Base-by-base conservation (phyloP, 2,113 vertebrate genomes). In the Halichoeres trimaculatus region DNA sequence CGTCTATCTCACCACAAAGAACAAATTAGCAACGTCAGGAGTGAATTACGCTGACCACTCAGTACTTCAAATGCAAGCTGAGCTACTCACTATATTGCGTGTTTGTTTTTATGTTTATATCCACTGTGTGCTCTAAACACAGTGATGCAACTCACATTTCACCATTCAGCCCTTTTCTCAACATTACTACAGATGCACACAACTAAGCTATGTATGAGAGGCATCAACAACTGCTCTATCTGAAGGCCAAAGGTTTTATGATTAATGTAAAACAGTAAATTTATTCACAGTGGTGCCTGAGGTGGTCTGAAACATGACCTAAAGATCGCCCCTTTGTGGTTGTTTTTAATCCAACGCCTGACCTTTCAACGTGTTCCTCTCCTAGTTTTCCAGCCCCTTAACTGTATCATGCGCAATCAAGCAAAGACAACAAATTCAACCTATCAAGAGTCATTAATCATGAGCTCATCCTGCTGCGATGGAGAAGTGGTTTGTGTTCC, bases 371-470 rank as follows among this genome's bases (percentile, higher is more conserved):
- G 13, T 35, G 9, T 65, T n/a, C 6, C 36, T 38, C 4, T 10
- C 48, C 13, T 56, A 35, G 43, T 45, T 45, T 19, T 34, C 7
- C 4, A 47, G n/a, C 11, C 5, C 69, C 24, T 26, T 40, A 8
- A 60, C 55, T 56, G 19, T 40, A 50, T 2, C 48, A 16, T 24
- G 13, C n/a, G 48, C 47, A 53, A 45, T 24, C 53, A 63, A 66
- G 13, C 14, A 41, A 52, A 51, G 1, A n/a, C 8, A 40, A 64
- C n/a, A 57, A 22, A 65, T 61, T 22, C 36, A 57, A 75, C 50
- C 45, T 50, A 55, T 59, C 64, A 38, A 19, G 35, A 38, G 61
- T 3, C 64, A 80, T 70, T 78, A 66, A 78, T 75, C 58, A 76
- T 22, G 22, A 69, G 63, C 64, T 57, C 55, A 26, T 68, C 70